phyloP scores from a whole-genome alignment of 2,888 invertebrate genomes.

The Drosophila neutralis region DNA sequence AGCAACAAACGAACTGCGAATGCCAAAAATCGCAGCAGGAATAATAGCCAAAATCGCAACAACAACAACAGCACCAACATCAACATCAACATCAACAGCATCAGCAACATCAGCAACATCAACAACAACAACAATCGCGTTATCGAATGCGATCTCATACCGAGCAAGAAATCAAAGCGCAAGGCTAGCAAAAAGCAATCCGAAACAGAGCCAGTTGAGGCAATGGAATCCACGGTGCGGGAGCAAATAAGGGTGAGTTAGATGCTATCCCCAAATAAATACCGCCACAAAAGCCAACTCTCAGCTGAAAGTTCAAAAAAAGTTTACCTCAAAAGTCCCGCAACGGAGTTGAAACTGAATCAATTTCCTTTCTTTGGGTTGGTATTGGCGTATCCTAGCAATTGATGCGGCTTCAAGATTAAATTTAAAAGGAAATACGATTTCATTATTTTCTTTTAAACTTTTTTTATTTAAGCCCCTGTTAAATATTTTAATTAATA shows the following conservation, averaged over 20 bases:
- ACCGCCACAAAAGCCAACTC: neutral
- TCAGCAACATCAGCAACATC: conserved; percentile 24
- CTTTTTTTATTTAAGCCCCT: neutral
- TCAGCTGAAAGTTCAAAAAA: conserved; percentile 1
- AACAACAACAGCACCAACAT: conserved; percentile 1
- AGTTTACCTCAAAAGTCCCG: neutral
- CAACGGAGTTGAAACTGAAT: neutral
- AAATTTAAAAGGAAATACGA: neutral
- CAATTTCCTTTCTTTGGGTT: conserved; percentile 1
- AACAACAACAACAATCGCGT: conserved; percentile 74
- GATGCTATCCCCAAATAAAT: neutral
- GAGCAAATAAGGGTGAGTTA: conserved; percentile 79
- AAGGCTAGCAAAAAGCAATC: conserved; percentile 52
- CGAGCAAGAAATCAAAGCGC: conserved; percentile 82
- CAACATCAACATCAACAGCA: conserved; percentile 18
- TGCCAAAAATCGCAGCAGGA: conserved; percentile 42
- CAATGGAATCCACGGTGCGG: conserved; percentile 64
- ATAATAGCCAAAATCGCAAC: conserved; percentile 32
- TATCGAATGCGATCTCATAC: conserved; percentile 82
- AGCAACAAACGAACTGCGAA: conserved; percentile 45
- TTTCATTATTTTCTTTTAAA: neutral
- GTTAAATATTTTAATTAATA: conserved; percentile 6
- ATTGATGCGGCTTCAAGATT: conserved; percentile 1
- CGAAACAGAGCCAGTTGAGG: conserved; percentile 47
- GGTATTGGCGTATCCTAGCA: neutral